Evolutionary conservation across 2,797 vertebrate genomes (phyloP).

Genomic region (Megalops cyprinoides): DNA sequence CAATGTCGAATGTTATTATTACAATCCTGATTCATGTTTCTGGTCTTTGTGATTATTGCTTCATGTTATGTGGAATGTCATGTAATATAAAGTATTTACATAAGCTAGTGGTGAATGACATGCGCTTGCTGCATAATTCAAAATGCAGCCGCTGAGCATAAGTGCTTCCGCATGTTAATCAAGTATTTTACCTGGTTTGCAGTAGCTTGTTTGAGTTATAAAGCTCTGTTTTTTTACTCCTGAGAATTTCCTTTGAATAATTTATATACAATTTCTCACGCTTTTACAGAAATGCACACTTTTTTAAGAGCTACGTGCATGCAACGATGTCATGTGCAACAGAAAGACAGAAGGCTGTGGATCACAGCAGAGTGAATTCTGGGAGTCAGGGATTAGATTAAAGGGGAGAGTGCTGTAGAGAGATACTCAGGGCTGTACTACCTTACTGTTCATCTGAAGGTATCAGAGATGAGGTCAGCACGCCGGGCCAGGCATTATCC

Average conservation of each 20-base stretch:
- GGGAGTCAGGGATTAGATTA: not conserved
- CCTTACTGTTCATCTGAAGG: not conserved
- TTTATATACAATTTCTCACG: not conserved
- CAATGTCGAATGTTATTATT: not conserved
- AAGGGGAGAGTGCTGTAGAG: not conserved
- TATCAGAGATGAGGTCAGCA: not conserved
- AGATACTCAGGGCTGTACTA: not conserved
- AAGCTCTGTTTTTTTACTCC: not conserved
- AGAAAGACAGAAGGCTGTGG: constrained; percentile 4
- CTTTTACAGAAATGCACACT: not conserved
- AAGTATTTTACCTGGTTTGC: too few relatives aligned
- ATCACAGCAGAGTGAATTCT: not conserved
- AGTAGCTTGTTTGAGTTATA: not conserved
- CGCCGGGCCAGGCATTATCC: not conserved
- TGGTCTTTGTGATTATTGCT: too few relatives aligned
- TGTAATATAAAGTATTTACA: not conserved
- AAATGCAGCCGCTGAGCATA: not conserved
- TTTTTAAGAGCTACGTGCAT: not conserved
- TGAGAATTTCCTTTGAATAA: not conserved
- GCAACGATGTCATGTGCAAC: not conserved
- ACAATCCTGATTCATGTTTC: not conserved
- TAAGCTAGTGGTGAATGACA: not conserved
- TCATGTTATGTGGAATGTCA: not conserved
- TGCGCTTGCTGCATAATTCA: not conserved
- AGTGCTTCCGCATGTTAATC: too few relatives aligned